Percentiles rank a stretch among this genome's conserved stretches.
These are phyloP conservation scores for Dendrophyllia cribrosa DNA, from an alignment of 64 coral and sea anemone species.

Conservation along the genomic window DNA sequence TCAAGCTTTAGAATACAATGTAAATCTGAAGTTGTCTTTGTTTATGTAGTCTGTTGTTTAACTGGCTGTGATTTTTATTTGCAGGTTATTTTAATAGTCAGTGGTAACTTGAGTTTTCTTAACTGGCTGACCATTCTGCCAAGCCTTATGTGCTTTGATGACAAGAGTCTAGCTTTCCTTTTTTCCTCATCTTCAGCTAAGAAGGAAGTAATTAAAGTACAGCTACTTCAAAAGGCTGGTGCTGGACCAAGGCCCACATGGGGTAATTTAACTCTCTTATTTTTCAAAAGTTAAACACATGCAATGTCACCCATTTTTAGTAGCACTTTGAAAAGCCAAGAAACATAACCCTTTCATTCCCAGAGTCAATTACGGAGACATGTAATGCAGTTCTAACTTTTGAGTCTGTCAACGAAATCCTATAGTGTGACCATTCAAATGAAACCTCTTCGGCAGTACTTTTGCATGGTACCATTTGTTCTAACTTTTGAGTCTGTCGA, in stretches of 20 bases:
- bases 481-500: too few relatives aligned
- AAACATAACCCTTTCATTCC: too few relatives aligned
- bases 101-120: constrained; percentile 97
- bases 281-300: not conserved
- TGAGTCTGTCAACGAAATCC: too few relatives aligned
- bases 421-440: too few relatives aligned
- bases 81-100: constrained; percentile 90
- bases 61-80: not conserved
- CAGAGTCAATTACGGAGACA: too few relatives aligned
- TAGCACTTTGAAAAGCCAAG: too few relatives aligned
- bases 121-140: constrained; percentile 99
- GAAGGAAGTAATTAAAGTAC: constrained; percentile 63
- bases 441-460: too few relatives aligned
- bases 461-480: too few relatives aligned
- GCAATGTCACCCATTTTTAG: not conserved
- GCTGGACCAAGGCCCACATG: constrained; percentile 62
- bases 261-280: constrained; percentile 19
- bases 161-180: constrained; percentile 81
- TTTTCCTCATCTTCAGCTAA: constrained; percentile 73
- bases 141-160: constrained; percentile 98
- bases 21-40: too few relatives aligned
- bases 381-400: too few relatives aligned
- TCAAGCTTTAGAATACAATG: too few relatives aligned
- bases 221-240: constrained; percentile 51
- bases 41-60: too few relatives aligned